Evolutionary conservation across 2,888 invertebrate genomes (phyloP).

Genomic region (Isotomurus palustris): DNA sequence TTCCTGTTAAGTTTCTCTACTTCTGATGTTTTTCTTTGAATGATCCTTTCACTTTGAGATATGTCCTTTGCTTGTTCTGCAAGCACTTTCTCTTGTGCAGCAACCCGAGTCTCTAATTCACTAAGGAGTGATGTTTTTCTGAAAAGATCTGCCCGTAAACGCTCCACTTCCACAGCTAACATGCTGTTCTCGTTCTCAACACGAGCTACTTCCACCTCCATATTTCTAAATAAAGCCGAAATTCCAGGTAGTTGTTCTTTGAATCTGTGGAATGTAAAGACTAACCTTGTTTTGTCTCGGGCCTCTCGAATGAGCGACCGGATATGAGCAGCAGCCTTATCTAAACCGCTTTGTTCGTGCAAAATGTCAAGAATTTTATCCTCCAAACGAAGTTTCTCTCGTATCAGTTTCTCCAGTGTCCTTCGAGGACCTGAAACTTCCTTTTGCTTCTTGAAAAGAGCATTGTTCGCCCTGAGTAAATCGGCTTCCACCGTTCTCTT

Average conservation of each 20-base stretch:
- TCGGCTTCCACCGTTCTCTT: conserved; percentile 45
- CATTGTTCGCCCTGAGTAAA: conserved; percentile 52
- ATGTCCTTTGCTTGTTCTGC: conserved; percentile 49
- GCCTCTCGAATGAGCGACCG: conserved; percentile 52
- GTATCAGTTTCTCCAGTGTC: conserved; percentile 54
- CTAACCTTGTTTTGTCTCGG: conserved; percentile 52
- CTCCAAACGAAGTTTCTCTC: conserved; percentile 60
- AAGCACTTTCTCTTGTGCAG: conserved; percentile 49
- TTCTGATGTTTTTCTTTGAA: conserved; percentile 55
- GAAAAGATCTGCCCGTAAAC: conserved; percentile 53
- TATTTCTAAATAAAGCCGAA: conserved; percentile 47
- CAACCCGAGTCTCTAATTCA: conserved; percentile 52
- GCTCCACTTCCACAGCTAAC: conserved; percentile 55
- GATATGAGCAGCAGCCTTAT: conserved; percentile 60
- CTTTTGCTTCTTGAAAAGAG: conserved; percentile 51
- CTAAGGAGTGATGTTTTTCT: conserved; percentile 43
- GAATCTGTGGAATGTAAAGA: not conserved
- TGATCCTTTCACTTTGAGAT: conserved; percentile 52
- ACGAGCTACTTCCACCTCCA: conserved; percentile 51
- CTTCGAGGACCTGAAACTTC: conserved; percentile 30
- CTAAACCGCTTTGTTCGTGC: conserved; percentile 64
- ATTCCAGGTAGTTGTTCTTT: not conserved
- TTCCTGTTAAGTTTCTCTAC: conserved; percentile 55
- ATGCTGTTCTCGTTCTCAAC: conserved; percentile 43
- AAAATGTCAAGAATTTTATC: conserved; percentile 61